phyloP scores from a whole-genome alignment of 1,140 invertebrate species.

The Achroia grisella region DNA sequence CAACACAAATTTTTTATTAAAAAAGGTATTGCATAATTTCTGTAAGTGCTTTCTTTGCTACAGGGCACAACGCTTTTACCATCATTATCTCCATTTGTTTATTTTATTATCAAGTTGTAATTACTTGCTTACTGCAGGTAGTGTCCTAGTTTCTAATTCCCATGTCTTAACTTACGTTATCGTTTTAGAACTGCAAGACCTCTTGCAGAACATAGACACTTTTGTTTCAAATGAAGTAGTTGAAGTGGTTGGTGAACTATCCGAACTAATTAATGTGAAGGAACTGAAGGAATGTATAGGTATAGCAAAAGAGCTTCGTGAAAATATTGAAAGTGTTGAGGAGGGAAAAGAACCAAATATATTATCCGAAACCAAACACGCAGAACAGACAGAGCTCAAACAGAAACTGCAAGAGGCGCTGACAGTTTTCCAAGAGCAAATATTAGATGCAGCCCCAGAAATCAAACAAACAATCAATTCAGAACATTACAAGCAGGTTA shows the following conservation, averaged over 20 bases:
- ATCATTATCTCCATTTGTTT: too few species aligned
- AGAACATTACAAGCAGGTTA: background rate
- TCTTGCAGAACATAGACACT: constrained; percentile 27
- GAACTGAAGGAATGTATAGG: constrained; percentile 17
- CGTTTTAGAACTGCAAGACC: background rate
- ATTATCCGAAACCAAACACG: background rate
- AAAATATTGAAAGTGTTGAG: constrained; percentile 14
- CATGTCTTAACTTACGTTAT: background rate
- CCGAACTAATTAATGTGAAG: constrained; percentile 5
- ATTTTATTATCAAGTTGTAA: too few species aligned
- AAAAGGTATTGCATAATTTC: too few species aligned
- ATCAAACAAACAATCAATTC: background rate
- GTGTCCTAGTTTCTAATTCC: background rate
- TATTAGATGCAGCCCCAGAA: constrained; percentile 7
- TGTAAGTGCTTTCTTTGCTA: too few species aligned
- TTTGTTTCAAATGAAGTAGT: constrained; percentile 22
- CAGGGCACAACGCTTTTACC: too few species aligned
- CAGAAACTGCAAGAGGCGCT: constrained; percentile 13
- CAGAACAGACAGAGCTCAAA: constrained; percentile 6
- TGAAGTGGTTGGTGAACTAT: constrained; percentile 17
- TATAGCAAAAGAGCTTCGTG: constrained; percentile 23
- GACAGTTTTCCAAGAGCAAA: constrained; percentile 3
- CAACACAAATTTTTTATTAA: too few species aligned
- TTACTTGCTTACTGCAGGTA: too few species aligned
- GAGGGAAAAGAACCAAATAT: constrained; percentile 6